Conservation (phyloP, 1,140 invertebrate genomes). For the Caenorhabditis brenneri region DNA sequence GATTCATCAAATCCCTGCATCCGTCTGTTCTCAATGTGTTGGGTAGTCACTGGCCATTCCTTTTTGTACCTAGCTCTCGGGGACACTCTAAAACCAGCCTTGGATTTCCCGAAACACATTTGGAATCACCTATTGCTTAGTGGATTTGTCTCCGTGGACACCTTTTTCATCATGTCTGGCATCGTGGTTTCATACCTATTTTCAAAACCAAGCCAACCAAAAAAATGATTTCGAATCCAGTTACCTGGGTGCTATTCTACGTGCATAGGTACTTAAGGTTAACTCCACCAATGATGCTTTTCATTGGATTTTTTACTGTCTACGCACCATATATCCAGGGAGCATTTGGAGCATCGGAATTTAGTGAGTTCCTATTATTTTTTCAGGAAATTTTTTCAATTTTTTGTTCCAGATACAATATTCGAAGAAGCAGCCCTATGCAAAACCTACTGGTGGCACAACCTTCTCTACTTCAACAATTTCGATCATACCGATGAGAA, state of each 20-base stretch:
- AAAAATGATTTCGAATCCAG: not conserved
- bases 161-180: slow-evolving; percentile 52
- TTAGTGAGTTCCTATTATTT: not conserved
- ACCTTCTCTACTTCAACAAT: slow-evolving; percentile 52
- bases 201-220: slow-evolving; percentile 24
- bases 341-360: not conserved
- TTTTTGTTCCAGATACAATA: not conserved
- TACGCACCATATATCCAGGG: slow-evolving; percentile 11
- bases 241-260: slow-evolving; percentile 37
- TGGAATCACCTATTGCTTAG: slow-evolving; percentile 40
- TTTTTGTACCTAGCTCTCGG: not conserved
- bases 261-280: slow-evolving; percentile 45
- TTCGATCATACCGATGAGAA: not conserved
- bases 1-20: slow-evolving; percentile 59
- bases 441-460: slow-evolving; percentile 47
- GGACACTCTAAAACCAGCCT: not conserved
- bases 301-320: slow-evolving; percentile 45
- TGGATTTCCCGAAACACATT: slow-evolving; percentile 31
- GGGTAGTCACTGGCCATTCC: slow-evolving; percentile 70
- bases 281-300: slow-evolving; percentile 39
- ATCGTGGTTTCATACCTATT: slow-evolving; percentile 42
- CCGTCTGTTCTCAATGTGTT: slow-evolving; percentile 70
- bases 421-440: not conserved
- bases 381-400: not conserved
- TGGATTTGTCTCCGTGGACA: slow-evolving; percentile 51